Base-by-base conservation (phyloP, 2,113 vertebrate species). In the Myotis lucifugus region DNA sequence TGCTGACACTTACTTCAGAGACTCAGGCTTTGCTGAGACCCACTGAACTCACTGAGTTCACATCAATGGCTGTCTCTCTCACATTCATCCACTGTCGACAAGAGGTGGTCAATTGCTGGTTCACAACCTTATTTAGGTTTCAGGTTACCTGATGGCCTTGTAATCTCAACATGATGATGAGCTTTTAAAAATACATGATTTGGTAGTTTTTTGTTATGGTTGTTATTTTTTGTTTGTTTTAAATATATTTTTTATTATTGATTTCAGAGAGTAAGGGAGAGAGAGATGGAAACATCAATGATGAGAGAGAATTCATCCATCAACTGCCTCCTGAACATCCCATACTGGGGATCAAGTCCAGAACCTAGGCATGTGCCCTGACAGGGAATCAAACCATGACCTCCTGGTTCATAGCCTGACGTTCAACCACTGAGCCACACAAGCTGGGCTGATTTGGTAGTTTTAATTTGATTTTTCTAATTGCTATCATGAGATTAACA, bases 391-490 rank as follows among this genome's bases (percentile, higher is more conserved):
- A 61, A 61, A 61, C 3, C 23, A 27, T 4, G 59, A 61, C 25
- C 59, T 61, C 10, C 59, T 27, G 23, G 8, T 61, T 27, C 59
- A 61, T 61, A 27, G 10, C 25, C 25, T 27, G 23, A 61, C 4
- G 25, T 8, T 27, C 59, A 61, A 27, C 59, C 59, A 61, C 10
- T 61, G 59, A 61, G 25, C 59, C 59, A 61, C 21, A 59, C 56
- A 59, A 59, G 56, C 25, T 61, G 56, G 56, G 56, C 21, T 59
- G 10, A 66, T 66, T 66, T 66, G 27, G 32, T 85, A 54, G 4
- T 52, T 88, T 96, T 96, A 50, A 66, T 82, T 23, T 21, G 17
- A 1, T 17, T 93, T 88, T 88, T 76, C 12, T 82, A 76, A 46
- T 32, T 88, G 2, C 32, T 40, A 42, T 50, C 3, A 59, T 19